Conservation (phyloP, 2,113 vertebrate species). For the Tragelaphus scriptus region DNA sequence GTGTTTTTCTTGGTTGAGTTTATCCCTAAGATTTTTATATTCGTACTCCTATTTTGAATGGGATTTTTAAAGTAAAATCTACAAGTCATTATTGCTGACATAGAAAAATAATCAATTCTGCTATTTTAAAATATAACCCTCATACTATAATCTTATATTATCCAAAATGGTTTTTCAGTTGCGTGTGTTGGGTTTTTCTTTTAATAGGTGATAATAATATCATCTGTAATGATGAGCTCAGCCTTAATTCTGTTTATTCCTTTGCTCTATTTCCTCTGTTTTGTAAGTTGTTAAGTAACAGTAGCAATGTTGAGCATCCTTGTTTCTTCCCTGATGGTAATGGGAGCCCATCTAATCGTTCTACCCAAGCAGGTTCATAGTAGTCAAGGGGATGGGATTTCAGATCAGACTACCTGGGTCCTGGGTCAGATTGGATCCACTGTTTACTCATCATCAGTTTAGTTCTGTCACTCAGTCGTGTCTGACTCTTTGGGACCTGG, state of each 20-base stretch:
- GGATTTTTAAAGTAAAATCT: neutral
- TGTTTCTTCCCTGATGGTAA: neutral
- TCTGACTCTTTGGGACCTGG: neutral
- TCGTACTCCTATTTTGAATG: neutral
- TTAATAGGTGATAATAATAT: neutral
- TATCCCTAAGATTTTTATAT: neutral
- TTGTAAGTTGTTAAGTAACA: neutral
- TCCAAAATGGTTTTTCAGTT: neutral
- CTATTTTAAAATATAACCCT: neutral
- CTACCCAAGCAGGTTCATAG: neutral
- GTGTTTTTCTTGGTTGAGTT: neutral
- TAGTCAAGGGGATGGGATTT: neutral
- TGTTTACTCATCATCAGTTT: neutral
- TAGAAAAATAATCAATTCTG: neutral
- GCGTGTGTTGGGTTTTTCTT: neutral
- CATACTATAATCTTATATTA: neutral
- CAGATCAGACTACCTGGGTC: neutral
- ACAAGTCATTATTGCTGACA: neutral
- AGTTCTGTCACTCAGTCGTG: rapidly evolving
- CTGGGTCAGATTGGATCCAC: neutral
- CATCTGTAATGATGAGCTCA: neutral
- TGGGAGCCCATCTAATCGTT: too few relatives aligned
- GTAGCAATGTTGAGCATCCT: neutral
- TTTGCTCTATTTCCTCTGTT: neutral
- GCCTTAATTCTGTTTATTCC: neutral